Evolutionary conservation across 2,113 vertebrate species (phyloP), one percentile per base, ranked within the genome.

Genomic region (Gobiocypris rarus): DNA sequence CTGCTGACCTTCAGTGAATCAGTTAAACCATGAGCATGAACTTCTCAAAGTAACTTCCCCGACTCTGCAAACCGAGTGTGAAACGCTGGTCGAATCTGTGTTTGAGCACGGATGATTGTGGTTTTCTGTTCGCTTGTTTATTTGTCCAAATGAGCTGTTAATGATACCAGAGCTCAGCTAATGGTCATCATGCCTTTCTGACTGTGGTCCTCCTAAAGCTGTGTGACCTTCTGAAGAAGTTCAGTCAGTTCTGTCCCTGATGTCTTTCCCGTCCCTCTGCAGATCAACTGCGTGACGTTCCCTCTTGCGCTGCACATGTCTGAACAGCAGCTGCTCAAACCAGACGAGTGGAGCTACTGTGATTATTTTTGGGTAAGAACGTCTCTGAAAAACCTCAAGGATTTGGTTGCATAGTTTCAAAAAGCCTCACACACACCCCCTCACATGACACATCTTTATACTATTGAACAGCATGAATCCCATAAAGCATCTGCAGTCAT

Each of bases 251-350:
- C 63, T 2, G 17, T 22, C 65, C 34, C 43, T 48, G 6, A 5
- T 13, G 19, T 56, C 38, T 28, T 76, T 54, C 17, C 8, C 14
- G 4, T 3, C 86, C 19, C 50, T 26, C 86, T 81, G 19, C 93
- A 99, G 97, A 95, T 99, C 89, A 99, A 99, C 93, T 96, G 95
- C 38, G 96, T 99, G 92, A 99, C 98, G 4, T 99, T 99, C 85
- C 98, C 98, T 4, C 93, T 96, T 38, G 95, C 95, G 15, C 94
- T 96, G 15, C 93, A 93, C 59, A 95, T 96, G 95, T 92, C 94
- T 0, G 98, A 99, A 85, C 98, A 99, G 88, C 97, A 98, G 92
- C 95, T 99, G 86, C 94, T 99, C 88, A 99, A 99, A 80, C 98
- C 97, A 5, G 92, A 92, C 0, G 98, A 99, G 86, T 99, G 98